Conservation (phyloP, 53 echinoderm and acorn worm genomes). For the Henricia sp. region DNA sequence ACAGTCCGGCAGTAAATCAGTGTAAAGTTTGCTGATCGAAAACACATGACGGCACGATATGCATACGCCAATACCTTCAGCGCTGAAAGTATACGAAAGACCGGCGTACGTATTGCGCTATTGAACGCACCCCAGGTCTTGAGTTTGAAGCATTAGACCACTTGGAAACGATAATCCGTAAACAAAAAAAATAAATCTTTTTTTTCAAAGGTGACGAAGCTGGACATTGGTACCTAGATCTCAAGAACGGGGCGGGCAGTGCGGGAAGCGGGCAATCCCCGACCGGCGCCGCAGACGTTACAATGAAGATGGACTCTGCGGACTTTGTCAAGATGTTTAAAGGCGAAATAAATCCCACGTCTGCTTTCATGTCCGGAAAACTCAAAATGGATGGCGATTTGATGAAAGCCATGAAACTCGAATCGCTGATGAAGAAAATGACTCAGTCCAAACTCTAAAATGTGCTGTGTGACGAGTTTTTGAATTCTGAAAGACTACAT, state of each 20-base stretch:
- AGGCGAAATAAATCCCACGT: constrained; percentile 86
- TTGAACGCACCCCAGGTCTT: too few species aligned
- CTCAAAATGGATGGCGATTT: constrained; percentile 98
- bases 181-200: not conserved
- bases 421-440: constrained; percentile 84
- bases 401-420: constrained; percentile 97
- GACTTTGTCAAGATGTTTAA: constrained; percentile 96
- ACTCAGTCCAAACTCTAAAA: constrained; percentile 77
- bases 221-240: constrained; percentile 84
- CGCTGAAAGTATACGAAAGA: too few species aligned
- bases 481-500: too few species aligned
- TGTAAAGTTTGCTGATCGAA: too few species aligned
- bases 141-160: too few species aligned
- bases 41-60: too few species aligned
- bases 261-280: constrained; percentile 69
- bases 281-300: constrained; percentile 71
- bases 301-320: constrained; percentile 85
- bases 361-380: constrained; percentile 96
- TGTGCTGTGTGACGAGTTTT: too few species aligned
- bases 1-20: too few species aligned
- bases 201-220: constrained; percentile 66
- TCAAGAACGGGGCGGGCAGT: constrained; percentile 80
- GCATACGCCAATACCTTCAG: too few species aligned
- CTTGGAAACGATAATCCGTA: too few species aligned
- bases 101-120: too few species aligned